Percentiles rank a stretch among this genome's conserved stretches.
phyloP scores from a whole-genome alignment of 92 coral and sea anemone species.

The Porites evermanni region DNA sequence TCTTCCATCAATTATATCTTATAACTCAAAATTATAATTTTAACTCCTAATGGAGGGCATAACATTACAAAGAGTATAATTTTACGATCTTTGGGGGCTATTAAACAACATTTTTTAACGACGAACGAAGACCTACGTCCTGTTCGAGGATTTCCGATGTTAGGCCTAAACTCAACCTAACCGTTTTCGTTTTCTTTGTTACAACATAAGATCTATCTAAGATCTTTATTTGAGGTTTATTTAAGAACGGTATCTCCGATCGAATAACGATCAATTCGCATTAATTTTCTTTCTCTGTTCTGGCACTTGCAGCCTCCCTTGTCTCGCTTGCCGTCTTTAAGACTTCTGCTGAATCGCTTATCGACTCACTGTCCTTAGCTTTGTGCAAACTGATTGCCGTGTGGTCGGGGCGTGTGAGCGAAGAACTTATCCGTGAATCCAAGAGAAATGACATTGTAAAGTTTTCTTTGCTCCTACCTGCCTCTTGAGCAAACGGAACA shows the following conservation, averaged over 20 bases:
- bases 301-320: background rate
- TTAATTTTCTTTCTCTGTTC: constrained; percentile 33
- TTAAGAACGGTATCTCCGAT: constrained; percentile 4
- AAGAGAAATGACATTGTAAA: constrained; percentile 66
- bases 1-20: constrained; percentile 22
- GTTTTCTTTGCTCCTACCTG: constrained; percentile 70
- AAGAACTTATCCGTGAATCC: constrained; percentile 62
- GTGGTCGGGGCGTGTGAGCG: constrained; percentile 29
- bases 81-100: background rate
- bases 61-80: background rate
- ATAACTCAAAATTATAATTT: constrained; percentile 10
- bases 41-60: background rate
- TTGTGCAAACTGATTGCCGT: constrained; percentile 27
- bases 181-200: background rate
- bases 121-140: too few species aligned
- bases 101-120: too few species aligned
- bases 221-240: constrained; percentile 5
- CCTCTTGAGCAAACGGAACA: constrained; percentile 77
- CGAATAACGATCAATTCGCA: background rate
- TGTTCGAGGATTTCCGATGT: too few species aligned
- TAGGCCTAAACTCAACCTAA: background rate
- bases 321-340: background rate
- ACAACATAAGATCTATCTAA: background rate
- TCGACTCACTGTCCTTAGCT: constrained; percentile 25
- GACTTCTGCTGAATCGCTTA: background rate